Percentiles rank a stretch among this genome's conserved stretches.
Evolutionary conservation across 2,113 vertebrate genomes (phyloP).

Genomic region (Rhea americana): DNA sequence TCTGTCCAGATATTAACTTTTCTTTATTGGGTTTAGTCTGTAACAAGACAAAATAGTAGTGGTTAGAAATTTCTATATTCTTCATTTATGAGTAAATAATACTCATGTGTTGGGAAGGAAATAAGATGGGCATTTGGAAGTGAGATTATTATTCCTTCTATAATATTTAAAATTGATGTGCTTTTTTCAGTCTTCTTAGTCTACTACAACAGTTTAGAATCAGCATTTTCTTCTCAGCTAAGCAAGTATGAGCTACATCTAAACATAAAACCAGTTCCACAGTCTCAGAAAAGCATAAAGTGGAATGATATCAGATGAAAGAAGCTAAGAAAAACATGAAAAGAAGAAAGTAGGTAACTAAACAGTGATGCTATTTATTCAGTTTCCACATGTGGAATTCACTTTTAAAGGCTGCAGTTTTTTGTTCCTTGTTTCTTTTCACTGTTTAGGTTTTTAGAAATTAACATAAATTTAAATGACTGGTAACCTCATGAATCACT

Average conservation of each 20-base stretch:
- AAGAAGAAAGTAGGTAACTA: not conserved
- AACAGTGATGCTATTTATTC: not conserved
- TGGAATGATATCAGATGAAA: not conserved
- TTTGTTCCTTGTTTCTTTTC: not conserved
- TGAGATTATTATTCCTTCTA: not conserved
- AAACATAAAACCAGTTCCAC: not conserved
- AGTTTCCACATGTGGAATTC: not conserved
- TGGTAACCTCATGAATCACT: not conserved
- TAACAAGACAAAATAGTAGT: not conserved
- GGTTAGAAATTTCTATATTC: not conserved
- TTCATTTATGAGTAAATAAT: not conserved
- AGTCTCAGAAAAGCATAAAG: not conserved
- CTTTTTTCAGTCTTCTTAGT: not conserved
- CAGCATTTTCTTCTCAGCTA: not conserved
- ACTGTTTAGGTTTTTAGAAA: not conserved
- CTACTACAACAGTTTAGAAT: not conserved
- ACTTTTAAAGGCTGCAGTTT: not conserved
- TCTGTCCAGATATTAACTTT: not conserved
- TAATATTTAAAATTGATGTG: not conserved
- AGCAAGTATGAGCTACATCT: not conserved
- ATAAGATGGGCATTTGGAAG: not conserved
- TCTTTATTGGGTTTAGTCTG: not conserved
- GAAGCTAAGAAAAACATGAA: not conserved
- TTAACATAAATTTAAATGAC: constrained; percentile 4
- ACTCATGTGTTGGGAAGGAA: not conserved